These are phyloP conservation scores for Arnoldichthys spilopterus DNA, from an alignment of 2,797 vertebrate genomes.

Conservation along the genomic window DNA sequence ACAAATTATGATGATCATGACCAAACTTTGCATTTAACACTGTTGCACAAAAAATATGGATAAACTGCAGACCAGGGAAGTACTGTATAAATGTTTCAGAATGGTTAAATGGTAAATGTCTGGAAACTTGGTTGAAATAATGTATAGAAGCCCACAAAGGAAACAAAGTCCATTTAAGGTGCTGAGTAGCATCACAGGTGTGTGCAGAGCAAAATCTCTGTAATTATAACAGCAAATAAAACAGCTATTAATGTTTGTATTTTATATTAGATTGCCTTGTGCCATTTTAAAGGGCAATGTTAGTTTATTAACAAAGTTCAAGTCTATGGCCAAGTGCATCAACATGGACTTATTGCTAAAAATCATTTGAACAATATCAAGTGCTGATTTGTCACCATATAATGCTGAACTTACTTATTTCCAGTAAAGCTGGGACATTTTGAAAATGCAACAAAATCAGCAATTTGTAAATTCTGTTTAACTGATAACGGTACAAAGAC, in stretches of 20 bases:
- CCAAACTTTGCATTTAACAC: neutral
- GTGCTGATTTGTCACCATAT: conserved; percentile 28
- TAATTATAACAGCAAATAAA: conserved; percentile 33
- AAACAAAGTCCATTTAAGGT: conserved; percentile 20
- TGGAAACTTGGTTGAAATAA: neutral
- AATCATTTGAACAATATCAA: conserved; percentile 45
- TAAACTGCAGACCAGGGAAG: neutral
- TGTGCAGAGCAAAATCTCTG: conserved; percentile 15
- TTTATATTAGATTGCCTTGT: conserved; percentile 28
- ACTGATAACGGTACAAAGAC: too few species aligned
- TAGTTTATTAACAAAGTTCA: conserved; percentile 72
- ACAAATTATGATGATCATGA: neutral
- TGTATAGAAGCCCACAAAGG: conserved; percentile 2
- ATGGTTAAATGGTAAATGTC: neutral
- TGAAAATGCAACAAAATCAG: too few species aligned
- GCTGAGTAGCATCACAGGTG: conserved; percentile 25
- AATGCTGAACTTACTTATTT: too few species aligned
- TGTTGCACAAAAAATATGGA: neutral
- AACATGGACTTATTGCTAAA: conserved; percentile 51
- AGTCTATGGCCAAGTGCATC: conserved; percentile 73
- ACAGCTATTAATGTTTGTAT: conserved; percentile 1
- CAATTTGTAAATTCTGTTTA: too few species aligned
- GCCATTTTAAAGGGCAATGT: conserved; percentile 34
- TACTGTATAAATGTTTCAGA: neutral
- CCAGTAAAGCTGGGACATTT: too few species aligned